These are phyloP conservation scores for Trissoscelio sp. DNA, from an alignment of 2,888 invertebrate species.

Conservation along the genomic window DNA sequence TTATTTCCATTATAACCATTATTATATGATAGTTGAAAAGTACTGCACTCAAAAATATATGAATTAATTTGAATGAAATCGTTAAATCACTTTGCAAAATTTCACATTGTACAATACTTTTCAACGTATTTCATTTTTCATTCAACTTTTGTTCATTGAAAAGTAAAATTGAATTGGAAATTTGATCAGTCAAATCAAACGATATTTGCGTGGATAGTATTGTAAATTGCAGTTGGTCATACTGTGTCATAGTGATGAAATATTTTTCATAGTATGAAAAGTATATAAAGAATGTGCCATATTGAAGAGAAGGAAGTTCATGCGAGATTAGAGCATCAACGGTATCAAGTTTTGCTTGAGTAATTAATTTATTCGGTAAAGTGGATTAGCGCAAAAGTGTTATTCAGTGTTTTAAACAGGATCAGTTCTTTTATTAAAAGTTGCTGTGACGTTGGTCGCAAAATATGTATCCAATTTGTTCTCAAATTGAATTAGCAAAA, in stretches of 20 bases:
- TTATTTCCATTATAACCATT: too few species aligned
- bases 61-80: too few species aligned
- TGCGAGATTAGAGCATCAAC: constrained; percentile 37
- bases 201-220: constrained; percentile 19
- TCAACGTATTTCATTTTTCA: neutral
- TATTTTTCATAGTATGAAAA: constrained; percentile 34
- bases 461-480: constrained; percentile 17
- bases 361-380: constrained; percentile 6
- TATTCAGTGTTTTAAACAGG: constrained; percentile 2
- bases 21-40: constrained; percentile 3
- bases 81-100: too few species aligned
- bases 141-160: neutral
- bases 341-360: constrained; percentile 22
- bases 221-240: constrained; percentile 37
- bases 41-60: constrained; percentile 3
- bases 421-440: neutral
- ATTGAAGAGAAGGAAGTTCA: constrained; percentile 42
- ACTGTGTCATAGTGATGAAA: constrained; percentile 34
- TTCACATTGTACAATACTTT: neutral
- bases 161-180: neutral
- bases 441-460: neutral
- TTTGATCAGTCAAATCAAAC: neutral
- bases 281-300: constrained; percentile 46
- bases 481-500: constrained; percentile 10
- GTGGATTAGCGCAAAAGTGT: neutral